Base-by-base conservation (phyloP, 92 coral and sea anemone species). In the Epizoanthus illoricatus region DNA sequence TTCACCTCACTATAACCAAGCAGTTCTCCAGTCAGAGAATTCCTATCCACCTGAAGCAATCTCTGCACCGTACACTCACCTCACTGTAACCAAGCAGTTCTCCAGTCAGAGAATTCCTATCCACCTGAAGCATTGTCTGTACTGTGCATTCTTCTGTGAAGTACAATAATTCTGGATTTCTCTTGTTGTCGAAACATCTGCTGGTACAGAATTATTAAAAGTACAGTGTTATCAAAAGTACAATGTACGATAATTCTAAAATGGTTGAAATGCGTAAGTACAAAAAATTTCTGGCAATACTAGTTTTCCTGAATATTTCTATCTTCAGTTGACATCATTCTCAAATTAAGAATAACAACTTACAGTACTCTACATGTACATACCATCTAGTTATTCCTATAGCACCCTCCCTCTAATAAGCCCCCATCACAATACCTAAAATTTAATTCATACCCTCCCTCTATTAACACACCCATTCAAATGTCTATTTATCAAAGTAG, bases 51-150 rank as follows among this genome's bases (percentile, higher is more conserved):
- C 1, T 62, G 1, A 41, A 15, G 42, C 16, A 57, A 9, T 21
- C 5, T 19, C 24, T 3, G 43, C 4, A 41, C n/a, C 18, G 36
- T 56, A 16, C 55, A 66, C 11, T n/a, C 60, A 94, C 98, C 92
- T 94, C 98, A 73, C 90, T 90, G 83, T 92, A 94, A 49, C 94
- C 99, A 39, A 88, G 87, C 20, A 96, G 94, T 76, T 96, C 89
- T 79, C 98, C 98, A 62, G 98, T 96, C 82, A 90, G 88, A 45
- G 92, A 92, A 78, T 93, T 87, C 64, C 99, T 83, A 47, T 96
- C 94, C 52, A 96, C 98, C 84, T 93, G 89, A 61, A 96, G 85
- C 28, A 95, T 86, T 33, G 94, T 91, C 78, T 90, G 93, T 19
- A 96, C 98, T 66, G 99, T 85, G 78, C 94, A 91, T 69, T 88